phyloP scores from a whole-genome alignment of 1,140 invertebrate species.

The Pachypsylla venusta region DNA sequence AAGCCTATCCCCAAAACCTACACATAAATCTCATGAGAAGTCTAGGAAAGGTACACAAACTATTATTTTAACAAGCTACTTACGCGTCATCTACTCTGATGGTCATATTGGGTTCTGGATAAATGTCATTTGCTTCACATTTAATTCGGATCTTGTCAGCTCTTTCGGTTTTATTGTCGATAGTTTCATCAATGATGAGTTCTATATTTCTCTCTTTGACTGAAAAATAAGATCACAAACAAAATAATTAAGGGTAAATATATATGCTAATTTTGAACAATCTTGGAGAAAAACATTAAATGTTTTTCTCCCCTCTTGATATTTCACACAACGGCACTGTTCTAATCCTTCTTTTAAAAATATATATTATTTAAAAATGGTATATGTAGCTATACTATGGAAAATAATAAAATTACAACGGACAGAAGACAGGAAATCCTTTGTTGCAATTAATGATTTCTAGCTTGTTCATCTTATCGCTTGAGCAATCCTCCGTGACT shows the following conservation, averaged over 20 bases:
- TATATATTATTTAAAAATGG: too few relatives aligned
- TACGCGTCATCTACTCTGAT: constrained; percentile 9
- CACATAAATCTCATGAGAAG: too few relatives aligned
- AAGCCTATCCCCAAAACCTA: too few relatives aligned
- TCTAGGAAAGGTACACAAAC: too few relatives aligned
- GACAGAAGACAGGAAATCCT: constrained; percentile 9
- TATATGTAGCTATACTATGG: too few relatives aligned
- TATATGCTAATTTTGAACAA: too few relatives aligned
- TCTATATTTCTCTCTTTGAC: not conserved
- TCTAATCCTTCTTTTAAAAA: too few relatives aligned
- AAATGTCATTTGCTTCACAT: constrained; percentile 38
- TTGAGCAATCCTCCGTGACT: constrained; percentile 3
- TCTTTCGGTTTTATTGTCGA: not conserved
- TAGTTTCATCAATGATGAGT: not conserved
- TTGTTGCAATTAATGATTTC: constrained; percentile 10
- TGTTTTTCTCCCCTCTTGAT: too few relatives aligned
- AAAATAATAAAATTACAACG: too few relatives aligned
- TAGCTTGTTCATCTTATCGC: constrained; percentile 1
- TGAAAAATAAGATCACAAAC: too few relatives aligned
- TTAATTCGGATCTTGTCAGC: constrained; percentile 25
- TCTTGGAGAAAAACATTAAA: too few relatives aligned
- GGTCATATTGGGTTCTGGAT: constrained; percentile 36
- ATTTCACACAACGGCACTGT: not conserved
- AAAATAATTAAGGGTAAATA: too few relatives aligned
- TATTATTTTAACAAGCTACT: not conserved